phyloP scores from a whole-genome alignment of 2,797 vertebrate species.

The Diplodus sargus region DNA sequence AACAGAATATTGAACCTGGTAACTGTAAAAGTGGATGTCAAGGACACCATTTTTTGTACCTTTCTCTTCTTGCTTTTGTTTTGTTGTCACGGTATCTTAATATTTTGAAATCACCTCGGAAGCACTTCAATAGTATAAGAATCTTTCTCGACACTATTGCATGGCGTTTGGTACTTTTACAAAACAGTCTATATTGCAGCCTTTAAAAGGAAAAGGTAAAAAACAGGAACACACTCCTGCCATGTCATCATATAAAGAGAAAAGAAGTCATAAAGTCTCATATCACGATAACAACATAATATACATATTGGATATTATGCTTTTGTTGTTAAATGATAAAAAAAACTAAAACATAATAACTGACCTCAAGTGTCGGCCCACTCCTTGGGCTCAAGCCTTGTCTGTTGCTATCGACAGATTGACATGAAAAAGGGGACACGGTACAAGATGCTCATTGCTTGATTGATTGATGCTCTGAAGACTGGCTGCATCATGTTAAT shows the following conservation, averaged over 20 bases:
- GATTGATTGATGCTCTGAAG: constrained; percentile 38
- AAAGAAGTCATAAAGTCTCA: no score
- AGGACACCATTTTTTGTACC: not conserved
- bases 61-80: not conserved
- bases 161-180: no score
- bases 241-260: no score
- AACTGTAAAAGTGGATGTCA: not conserved
- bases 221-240: no score
- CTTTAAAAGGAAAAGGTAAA: no score
- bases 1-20: not conserved
- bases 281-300: no score
- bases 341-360: not conserved
- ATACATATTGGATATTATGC: not conserved
- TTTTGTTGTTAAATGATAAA: not conserved
- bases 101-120: no score
- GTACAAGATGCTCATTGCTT: constrained; percentile 47
- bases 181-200: no score
- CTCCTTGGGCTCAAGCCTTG: not conserved
- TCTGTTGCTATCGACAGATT: constrained; percentile 1
- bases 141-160: no score
- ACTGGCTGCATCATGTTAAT: constrained; percentile 44
- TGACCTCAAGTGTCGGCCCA: not conserved
- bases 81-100: not conserved
- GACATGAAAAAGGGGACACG: constrained; percentile 28
- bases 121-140: no score